Evolutionary conservation across 2,113 vertebrate genomes (phyloP), one percentile per base, ranked within the genome.

Genomic region (Scopus umbretta): DNA sequence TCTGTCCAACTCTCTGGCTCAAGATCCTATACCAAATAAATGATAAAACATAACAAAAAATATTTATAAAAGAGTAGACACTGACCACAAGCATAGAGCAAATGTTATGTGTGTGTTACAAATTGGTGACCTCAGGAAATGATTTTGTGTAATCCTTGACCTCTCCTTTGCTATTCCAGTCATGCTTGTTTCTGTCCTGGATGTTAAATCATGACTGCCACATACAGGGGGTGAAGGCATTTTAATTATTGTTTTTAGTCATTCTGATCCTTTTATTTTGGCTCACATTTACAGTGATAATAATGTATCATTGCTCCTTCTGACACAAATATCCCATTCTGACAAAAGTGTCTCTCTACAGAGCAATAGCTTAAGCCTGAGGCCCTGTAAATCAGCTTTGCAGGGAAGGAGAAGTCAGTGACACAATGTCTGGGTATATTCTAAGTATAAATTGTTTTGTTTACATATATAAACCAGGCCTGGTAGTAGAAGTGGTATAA

Each of bases 361-460:
- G 71, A 90, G 63, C n/a, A 83, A n/a, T 18, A 66, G 40, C 14
- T 2, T 66, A 58, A 93, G 79, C 95, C 94, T 80, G 63, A 83
- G 92, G 96, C 82, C 63, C 34, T 84, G 15, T 74, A 96, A 94
- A 30, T 78, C 90, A 86, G 75, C 59, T 91, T 94, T 93, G 32
- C 47, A 67, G 88, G 47, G 88, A 70, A 83, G 59, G 59, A 90
- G 71, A 90, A 86, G 74, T 23, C 72, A 86, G 82, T 90, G 88
- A 83, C 93, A 96, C 68, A 43, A 36, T 30, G 91, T 62, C 88
- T 66, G 90, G 85, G 6, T 90, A 40, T 86, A 68, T 80, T 88
- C 25, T 76, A 70, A 91, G 78, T 72, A 84, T 49, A 94, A 96
- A 97, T 38, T 85, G 30, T 30, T 95, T 96, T 96, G 87, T 96